These are phyloP conservation scores for Tetragnatha montana DNA, from an alignment of 2,888 invertebrate species.

Conservation along the genomic window DNA sequence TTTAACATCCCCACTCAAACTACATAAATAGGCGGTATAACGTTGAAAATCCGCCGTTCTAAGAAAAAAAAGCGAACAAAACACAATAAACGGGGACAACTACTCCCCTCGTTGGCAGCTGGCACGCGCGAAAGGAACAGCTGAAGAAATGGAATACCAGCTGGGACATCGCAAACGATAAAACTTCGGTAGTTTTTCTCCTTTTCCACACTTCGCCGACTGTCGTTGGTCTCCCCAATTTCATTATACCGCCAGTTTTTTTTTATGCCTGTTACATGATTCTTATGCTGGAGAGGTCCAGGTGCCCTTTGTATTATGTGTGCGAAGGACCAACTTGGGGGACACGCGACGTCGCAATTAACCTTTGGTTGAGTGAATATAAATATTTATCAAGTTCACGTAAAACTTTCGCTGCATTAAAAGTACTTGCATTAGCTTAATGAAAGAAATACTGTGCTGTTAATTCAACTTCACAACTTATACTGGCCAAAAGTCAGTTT, in stretches of 20 bases:
- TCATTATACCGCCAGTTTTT: background rate
- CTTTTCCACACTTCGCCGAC: background rate
- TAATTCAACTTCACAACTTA: no score
- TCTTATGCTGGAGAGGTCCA: conserved; percentile 6
- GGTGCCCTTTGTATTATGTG: background rate
- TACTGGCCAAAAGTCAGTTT: no score
- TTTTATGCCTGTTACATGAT: conserved; percentile 6
- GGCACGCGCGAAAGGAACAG: conserved; percentile 32
- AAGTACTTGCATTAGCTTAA: no score
- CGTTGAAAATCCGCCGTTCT: background rate
- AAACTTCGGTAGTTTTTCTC: background rate
- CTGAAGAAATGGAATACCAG: conserved; percentile 35
- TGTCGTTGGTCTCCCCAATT: background rate
- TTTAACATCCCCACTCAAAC: no score
- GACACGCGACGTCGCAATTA: background rate
- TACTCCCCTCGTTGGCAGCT: conserved; percentile 13
- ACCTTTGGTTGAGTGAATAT: no score
- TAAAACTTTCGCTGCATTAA: no score
- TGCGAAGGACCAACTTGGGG: background rate
- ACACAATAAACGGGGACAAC: background rate
- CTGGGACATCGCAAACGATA: conserved; percentile 20
- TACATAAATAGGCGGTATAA: background rate
- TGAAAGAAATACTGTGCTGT: no score
- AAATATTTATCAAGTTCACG: no score
- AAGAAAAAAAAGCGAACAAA: background rate